Evolutionary conservation across 2,113 vertebrate species (phyloP).

Genomic region (Urocitellus parryii): DNA sequence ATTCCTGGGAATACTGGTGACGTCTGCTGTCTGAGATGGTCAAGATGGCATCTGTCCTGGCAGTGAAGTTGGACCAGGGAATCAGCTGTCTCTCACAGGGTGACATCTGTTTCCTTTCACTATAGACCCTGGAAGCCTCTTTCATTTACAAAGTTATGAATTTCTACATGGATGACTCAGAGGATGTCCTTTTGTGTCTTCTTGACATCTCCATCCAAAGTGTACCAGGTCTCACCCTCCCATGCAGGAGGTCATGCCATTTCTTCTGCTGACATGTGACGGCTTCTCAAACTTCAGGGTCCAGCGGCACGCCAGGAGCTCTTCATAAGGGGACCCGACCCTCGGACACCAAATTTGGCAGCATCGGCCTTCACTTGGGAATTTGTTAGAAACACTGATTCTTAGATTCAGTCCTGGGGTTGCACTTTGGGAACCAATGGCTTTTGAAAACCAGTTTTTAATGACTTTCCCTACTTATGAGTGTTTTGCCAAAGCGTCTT

Average conservation of each 20-base stretch:
- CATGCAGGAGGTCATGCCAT: not conserved
- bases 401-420: not conserved
- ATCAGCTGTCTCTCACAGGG: not conserved
- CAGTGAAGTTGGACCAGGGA: not conserved
- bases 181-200: not conserved
- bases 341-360: not conserved
- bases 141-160: not conserved
- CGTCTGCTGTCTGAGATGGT: accelerated
- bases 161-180: no score
- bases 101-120: not conserved
- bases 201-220: not conserved
- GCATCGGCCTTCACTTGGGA: not conserved
- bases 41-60: not conserved
- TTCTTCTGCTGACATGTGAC: not conserved
- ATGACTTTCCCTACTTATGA: not conserved
- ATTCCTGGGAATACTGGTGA: not conserved
- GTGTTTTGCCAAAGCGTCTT: not conserved
- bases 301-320: not conserved
- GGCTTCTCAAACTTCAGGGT: not conserved
- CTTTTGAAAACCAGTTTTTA: not conserved
- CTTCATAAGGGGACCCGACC: not conserved
- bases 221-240: not conserved
- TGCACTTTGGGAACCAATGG: not conserved
- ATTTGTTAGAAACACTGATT: not conserved
- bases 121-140: not conserved